A percentile compares a stretch with the other conserved stretches of the same genome.
Conservation (phyloP, 2,797 vertebrate species). For the Falco novaeseelandiae region DNA sequence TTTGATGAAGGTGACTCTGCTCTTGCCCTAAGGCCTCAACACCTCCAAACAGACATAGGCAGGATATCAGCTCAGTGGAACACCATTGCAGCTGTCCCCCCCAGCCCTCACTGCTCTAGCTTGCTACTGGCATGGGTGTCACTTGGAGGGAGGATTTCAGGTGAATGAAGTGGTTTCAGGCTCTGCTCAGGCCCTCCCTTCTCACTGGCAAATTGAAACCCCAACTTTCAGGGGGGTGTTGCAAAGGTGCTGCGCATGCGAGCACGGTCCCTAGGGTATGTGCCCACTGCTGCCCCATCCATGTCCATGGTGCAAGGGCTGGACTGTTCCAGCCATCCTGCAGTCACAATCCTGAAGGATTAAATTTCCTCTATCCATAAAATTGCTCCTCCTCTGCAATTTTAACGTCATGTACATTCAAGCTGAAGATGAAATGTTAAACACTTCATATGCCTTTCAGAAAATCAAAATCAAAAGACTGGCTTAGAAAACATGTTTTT, state of each 20-base stretch:
- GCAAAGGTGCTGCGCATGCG: neutral
- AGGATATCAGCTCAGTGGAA: neutral
- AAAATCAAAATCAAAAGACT: neutral
- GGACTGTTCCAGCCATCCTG: neutral
- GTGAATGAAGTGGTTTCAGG: neutral
- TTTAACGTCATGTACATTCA: neutral
- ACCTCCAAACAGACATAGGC: neutral
- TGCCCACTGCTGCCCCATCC: accelerated
- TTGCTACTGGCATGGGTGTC: neutral
- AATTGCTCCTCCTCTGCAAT: neutral
- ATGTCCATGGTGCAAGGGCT: neutral
- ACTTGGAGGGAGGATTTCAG: neutral
- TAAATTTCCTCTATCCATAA: neutral
- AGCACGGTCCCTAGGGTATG: neutral
- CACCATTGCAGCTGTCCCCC: neutral
- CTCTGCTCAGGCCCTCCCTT: neutral
- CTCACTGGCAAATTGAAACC: neutral
- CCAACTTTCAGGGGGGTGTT: neutral
- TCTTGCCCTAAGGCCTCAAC: neutral
- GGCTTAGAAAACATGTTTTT: neutral
- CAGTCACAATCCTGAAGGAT: neutral
- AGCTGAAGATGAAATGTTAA: neutral
- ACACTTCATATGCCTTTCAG: neutral
- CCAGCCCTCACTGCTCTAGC: neutral
- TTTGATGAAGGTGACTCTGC: neutral